Evolutionary conservation across 2,113 vertebrate genomes (phyloP), one percentile per base, ranked within the genome.

Genomic region (Cynoglossus semilaevis): DNA sequence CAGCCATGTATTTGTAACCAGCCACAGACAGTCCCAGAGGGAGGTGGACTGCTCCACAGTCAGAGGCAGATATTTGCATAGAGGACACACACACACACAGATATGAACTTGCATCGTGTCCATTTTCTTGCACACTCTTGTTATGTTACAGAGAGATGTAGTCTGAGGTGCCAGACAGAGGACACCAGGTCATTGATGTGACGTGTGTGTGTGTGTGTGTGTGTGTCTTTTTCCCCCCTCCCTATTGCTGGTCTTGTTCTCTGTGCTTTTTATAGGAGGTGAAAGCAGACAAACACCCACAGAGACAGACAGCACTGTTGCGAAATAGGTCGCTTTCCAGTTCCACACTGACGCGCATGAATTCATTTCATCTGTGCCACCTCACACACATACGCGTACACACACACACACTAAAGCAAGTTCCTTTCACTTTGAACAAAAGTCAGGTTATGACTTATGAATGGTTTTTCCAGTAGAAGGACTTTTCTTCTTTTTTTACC

Each of bases 231-330:
- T 41, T 2, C 12, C 57, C 1, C 5, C 51, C 54, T 63, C 36
- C 56, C 19, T 41, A 29, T 48, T 46, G 34, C 51, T 52, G 22
- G 3, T 77, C 38, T 65, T 36, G 56, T 64, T 43, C 51, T 67
- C 60, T 74, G 61, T 10, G 52, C 65, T 83, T 78, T 81, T 87
- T 83, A 76, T 79, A 84, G 81, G 63, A 80, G 81, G 66, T 75
- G 84, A 87, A 89, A 87, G 80, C 70, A 87, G 86, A 83, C 85
- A 83, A 75, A 82, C 77, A 51, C 76, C 76, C 86, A 75, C 80
- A 65, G 77, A 81, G 80, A 49, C 78, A 67, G 72, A 76, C 60
- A 22, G 51, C 17, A 45, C 35, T 61, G 70, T 77, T 75, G 72
- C 65, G 66, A 86, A 78, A 81, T 41, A 51, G 56, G 64, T 62